Evolutionary conservation across 1,140 invertebrate species (phyloP), one percentile per base, ranked within the genome.

Genomic region (Pararge aegeria): DNA sequence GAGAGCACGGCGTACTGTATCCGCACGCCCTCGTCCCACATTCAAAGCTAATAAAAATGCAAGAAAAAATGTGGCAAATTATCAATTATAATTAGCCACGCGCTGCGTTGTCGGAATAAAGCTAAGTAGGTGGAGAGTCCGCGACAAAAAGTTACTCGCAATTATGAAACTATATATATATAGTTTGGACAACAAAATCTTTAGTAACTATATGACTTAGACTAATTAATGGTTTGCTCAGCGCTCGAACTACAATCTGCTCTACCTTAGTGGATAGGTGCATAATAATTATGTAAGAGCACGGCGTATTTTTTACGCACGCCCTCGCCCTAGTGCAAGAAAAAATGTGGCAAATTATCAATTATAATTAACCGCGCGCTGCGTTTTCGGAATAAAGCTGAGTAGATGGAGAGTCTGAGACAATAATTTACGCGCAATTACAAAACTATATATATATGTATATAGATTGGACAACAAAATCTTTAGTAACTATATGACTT

Each of bases 41-140:
- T 88, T 79, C 74, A 52, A 53, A 70, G 71, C 78, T 88, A 86
- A 86, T 88, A 80, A 88, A 88, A 86, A 86, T 80, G 70, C 75
- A 75, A 73, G 73, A 83, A 87, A 85, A 83, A 82, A 77, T 71
- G 65, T 72, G 59, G 63, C 68, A 64, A 80, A 85, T 85, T 85
- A 80, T 80, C 82, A 85, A 81, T 85, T 87, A 84, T 85, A 87
- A 87, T 85, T 83, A 83, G 64, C 55, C 29, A 48, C 9, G 58
- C 19, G 62, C 56, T 62, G 62, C 57, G 60, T 63, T 20, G 38
- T 37, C 46, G 52, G 60, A 52, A 58, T 58, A 51, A 55, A 55
- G 46, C 37, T 50, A 29, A 10, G n/a, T 49, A 49, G 46, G 46
- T 16, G 9, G 9, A 15, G 46, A 49, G 46, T 5, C 46, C 12